Evolutionary conservation across 2,113 vertebrate species (phyloP).

Genomic region (Gobio gobio): DNA sequence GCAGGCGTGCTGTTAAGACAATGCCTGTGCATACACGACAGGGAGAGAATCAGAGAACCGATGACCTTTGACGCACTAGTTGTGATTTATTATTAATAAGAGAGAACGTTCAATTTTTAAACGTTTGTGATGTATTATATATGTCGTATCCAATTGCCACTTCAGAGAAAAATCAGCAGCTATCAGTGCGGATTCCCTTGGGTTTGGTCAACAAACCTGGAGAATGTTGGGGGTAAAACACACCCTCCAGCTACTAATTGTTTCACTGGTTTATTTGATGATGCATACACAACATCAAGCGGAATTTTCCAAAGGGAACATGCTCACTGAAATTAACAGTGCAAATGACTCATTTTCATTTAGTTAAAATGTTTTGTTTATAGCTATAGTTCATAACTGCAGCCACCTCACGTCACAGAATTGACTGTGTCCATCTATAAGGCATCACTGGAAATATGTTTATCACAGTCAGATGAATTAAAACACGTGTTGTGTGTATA

Average conservation of each 20-base stretch:
- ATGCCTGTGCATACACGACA: not conserved
- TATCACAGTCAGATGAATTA: not conserved
- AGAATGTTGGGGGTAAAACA: not conserved
- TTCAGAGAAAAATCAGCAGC: conserved; percentile 26
- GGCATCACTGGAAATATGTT: not conserved
- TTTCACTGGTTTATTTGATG: conserved; percentile 8
- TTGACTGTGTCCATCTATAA: not conserved
- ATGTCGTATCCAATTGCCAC: conserved; percentile 33
- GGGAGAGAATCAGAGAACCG: conserved; percentile 22
- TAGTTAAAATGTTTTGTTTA: too few species aligned
- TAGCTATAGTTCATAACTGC: too few species aligned
- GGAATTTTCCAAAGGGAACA: not conserved
- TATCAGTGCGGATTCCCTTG: conserved; percentile 1
- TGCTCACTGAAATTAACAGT: not conserved
- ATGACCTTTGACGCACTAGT: conserved; percentile 24
- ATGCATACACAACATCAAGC: not conserved
- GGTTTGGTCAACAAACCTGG: not conserved
- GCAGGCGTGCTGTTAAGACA: conserved; percentile 22
- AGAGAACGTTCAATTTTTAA: conserved; percentile 45
- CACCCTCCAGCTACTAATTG: not conserved
- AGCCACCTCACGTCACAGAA: not conserved
- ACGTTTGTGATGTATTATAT: conserved; percentile 50
- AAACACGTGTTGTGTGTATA: not conserved
- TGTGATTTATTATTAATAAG: conserved; percentile 48
- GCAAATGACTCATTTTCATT: not conserved